Evolutionary conservation across 2,888 invertebrate genomes (phyloP), one percentile per base, ranked within the genome.

Genomic region (Xestia rhomboidea): DNA sequence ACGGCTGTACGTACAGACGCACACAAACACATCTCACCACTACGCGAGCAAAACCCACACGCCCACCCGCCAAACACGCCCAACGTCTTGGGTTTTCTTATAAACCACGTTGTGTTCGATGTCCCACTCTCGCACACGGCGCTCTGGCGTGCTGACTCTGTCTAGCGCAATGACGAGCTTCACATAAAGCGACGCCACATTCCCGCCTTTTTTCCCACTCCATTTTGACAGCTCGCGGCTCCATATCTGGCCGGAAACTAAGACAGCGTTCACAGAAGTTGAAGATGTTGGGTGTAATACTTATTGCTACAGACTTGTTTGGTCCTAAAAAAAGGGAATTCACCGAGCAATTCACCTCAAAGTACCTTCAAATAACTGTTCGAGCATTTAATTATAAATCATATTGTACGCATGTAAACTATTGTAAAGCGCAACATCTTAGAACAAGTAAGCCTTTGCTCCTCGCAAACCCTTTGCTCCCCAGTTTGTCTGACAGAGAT

Each of bases 151-250:
- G 76, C 82, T 86, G 89, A 94, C 95, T 93, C 94, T 88, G 89
- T 95, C 94, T 92, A 81, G 84, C 96, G 95, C 96, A 95, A 96
- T 96, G 96, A 96, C 95, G 96, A 96, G 96, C 95, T 93, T 95
- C 97, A 95, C 96, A 96, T 97, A 96, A 97, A 96, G 95, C 94
- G 96, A 94, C 90, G 96, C 96, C 97, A 94, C 97, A 97, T 97
- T 97, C 97, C 97, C 97, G 97, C 97, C 97, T 97, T 97, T 97
- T 97, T 97, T 97, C 96, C 96, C 96, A 96, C 96, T 96, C 96
- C 96, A 96, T 96, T 96, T 96, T 96, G 96, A 96, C 96, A 96
- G 96, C 95, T 96, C 96, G 96, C 93, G 96, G 96, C 96, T 95
- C 96, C 96, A 96, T 96, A 96, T 96, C 96, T 96, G 96, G 96